Conservation (phyloP, 2,797 vertebrate species). For the Gallinago stenura region DNA sequence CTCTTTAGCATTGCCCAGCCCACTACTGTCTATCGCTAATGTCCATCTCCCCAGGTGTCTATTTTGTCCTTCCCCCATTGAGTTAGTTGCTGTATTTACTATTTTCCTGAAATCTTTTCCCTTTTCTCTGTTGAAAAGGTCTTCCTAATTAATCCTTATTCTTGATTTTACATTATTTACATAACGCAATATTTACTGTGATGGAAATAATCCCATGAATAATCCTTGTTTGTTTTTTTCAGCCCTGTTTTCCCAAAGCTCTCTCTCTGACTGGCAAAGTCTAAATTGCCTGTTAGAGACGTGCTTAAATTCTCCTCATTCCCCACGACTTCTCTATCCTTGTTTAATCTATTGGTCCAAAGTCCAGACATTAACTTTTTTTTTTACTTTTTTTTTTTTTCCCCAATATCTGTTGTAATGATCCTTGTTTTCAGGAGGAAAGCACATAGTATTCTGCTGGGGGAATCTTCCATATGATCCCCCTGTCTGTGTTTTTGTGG, state of each 20-base stretch:
- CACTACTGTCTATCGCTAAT: neutral
- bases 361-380: neutral
- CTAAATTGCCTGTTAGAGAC: neutral
- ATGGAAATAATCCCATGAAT: neutral
- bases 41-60: neutral
- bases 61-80: neutral
- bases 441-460: neutral
- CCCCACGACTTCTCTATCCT: neutral
- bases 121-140: neutral
- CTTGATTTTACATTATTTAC: neutral
- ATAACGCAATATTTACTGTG: neutral
- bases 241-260: neutral
- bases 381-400: too few relatives aligned
- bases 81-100: neutral
- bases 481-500: neutral
- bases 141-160: neutral
- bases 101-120: neutral
- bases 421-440: neutral
- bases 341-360: neutral
- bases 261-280: neutral
- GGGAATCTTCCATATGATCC: neutral
- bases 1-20: accelerated
- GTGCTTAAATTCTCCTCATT: neutral
- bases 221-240: neutral
- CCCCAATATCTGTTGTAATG: neutral